Conservation (phyloP, 2,797 vertebrate genomes). For the Oceanodroma leucorhoa region DNA sequence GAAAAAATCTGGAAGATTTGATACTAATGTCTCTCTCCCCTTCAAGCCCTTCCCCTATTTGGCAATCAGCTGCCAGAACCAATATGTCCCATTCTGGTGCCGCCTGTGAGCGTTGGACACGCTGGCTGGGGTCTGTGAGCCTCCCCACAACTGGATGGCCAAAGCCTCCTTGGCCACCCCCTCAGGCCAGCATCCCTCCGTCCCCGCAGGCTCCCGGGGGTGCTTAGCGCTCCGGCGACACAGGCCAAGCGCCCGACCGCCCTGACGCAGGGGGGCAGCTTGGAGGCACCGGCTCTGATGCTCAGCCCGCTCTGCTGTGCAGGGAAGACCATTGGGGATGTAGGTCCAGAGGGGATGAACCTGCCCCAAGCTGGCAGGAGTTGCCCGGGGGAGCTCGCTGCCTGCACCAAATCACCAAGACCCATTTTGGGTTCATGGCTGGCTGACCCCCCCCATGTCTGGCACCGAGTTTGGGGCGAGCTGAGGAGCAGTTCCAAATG, state of each 20-base stretch:
- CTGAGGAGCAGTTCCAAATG: neutral
- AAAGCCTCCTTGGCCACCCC: neutral
- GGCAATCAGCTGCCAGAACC: neutral
- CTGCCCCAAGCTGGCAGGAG: neutral
- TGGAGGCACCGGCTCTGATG: fast-evolving
- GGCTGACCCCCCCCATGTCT: neutral
- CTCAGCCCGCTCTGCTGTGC: fast-evolving
- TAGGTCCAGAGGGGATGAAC: neutral
- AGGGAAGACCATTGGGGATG: fast-evolving
- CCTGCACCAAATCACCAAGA: neutral
- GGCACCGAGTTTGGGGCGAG: fast-evolving
- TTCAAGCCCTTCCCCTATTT: neutral
- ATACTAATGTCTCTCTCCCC: too few relatives aligned
- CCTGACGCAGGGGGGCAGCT: fast-evolving
- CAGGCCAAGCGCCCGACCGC: fast-evolving
- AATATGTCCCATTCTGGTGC: fast-evolving
- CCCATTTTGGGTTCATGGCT: fast-evolving
- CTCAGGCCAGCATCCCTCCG: fast-evolving
- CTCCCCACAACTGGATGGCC: fast-evolving
- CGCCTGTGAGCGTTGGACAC: fast-evolving
- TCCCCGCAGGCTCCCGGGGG: neutral
- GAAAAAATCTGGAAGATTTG: neutral
- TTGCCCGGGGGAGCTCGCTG: fast-evolving
- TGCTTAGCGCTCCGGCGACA: fast-evolving
- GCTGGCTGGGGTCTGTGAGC: fast-evolving